Conservation (phyloP, 1,140 invertebrate species). For the Cotesia vestalis region DNA sequence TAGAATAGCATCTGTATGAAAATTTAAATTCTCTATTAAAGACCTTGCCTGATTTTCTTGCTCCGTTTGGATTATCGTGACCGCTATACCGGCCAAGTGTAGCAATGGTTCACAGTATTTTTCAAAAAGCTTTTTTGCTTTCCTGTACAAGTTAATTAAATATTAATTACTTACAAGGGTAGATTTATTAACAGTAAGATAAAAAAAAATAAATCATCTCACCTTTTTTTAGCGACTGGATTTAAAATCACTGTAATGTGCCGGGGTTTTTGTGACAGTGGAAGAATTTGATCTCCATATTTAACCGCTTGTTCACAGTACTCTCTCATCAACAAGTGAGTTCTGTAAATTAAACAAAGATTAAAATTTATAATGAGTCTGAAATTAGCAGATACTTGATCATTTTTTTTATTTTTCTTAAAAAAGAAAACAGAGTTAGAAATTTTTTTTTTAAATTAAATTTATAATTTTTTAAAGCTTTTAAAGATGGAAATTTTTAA, state of each 20-base stretch:
- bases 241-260: constrained; percentile 90
- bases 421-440: too few relatives aligned
- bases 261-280: constrained; percentile 70
- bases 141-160: constrained; percentile 62
- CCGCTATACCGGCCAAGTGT: constrained; percentile 85
- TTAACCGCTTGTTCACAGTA: constrained; percentile 78
- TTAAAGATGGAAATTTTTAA: too few relatives aligned
- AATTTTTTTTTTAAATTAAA: too few relatives aligned
- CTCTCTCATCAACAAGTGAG: constrained; percentile 75
- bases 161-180: background rate
- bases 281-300: constrained; percentile 74
- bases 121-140: constrained; percentile 77
- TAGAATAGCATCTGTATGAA: constrained; percentile 82
- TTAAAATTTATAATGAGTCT: constrained; percentile 27
- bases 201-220: constrained; percentile 15
- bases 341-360: constrained; percentile 67
- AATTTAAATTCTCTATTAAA: constrained; percentile 66
- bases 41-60: constrained; percentile 85
- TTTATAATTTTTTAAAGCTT: too few relatives aligned
- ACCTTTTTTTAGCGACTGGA: constrained; percentile 85
- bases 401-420: too few relatives aligned
- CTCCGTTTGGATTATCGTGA: constrained; percentile 85
- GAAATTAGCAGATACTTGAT: background rate
- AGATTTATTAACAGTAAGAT: background rate
- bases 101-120: constrained; percentile 93